Conservation (phyloP, 2,797 vertebrate species). For the Platyrinchus mystaceus region DNA sequence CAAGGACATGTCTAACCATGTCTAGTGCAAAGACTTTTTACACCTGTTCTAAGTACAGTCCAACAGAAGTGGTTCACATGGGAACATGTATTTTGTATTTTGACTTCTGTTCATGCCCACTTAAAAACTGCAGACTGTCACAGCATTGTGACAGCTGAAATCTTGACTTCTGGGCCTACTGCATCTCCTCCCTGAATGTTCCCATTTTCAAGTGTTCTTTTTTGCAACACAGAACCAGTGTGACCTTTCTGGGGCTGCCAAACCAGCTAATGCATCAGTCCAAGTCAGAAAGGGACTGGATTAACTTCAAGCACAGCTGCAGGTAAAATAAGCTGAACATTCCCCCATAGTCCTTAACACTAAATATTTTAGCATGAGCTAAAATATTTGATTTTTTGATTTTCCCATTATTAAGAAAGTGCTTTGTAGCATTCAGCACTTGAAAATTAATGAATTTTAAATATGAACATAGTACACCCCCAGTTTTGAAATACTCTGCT, state of each 20-base stretch:
- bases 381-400: not conserved
- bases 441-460: slow-evolving; percentile 26
- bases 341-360: not conserved
- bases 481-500: slow-evolving; percentile 27
- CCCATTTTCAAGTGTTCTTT: not conserved
- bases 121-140: not conserved
- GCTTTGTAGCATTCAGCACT: not conserved
- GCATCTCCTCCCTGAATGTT: not conserved
- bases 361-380: not conserved
- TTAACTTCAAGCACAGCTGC: not conserved
- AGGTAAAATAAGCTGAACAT: not conserved
- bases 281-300: not conserved
- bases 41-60: not conserved
- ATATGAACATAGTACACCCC: not conserved
- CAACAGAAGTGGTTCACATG: too few species aligned
- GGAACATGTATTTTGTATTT: not conserved
- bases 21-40: not conserved
- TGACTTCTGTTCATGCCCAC: not conserved
- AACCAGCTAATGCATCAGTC: not conserved
- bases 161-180: not conserved
- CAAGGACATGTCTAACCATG: not conserved
- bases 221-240: not conserved
- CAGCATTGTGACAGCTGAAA: not conserved
- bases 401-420: not conserved
- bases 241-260: not conserved